Conservation (phyloP, 2,113 vertebrate species). For the Atractosteus spatula region DNA sequence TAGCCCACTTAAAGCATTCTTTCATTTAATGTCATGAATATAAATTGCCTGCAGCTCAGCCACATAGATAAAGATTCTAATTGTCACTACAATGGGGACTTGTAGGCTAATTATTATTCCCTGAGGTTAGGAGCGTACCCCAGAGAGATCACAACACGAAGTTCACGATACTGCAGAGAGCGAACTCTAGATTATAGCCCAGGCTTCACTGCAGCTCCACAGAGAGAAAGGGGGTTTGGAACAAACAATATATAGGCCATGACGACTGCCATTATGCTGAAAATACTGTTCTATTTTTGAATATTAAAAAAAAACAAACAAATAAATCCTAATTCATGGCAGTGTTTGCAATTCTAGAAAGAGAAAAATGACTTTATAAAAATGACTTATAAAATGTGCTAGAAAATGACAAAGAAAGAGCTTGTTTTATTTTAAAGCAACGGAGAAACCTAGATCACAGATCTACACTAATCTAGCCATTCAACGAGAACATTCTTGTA, state of each 20-base stretch:
- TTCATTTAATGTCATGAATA: constrained; percentile 62
- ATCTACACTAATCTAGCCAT: no score
- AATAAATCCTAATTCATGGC: no score
- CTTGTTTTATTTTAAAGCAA: no score
- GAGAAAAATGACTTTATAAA: background rate
- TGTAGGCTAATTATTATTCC: constrained; percentile 67
- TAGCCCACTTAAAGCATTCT: constrained; percentile 61
- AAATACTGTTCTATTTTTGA: no score
- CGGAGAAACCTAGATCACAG: no score
- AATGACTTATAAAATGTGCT: constrained; percentile 49
- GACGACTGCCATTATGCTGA: no score
- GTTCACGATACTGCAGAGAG: constrained; percentile 38
- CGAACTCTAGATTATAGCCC: constrained; percentile 39
- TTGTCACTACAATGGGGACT: constrained; percentile 63
- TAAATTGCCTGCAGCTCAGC: constrained; percentile 59
- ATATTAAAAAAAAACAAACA: no score
- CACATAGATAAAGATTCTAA: constrained; percentile 67
- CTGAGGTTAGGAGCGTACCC: constrained; percentile 49
- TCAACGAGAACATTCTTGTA: no score
- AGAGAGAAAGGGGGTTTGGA: no score
- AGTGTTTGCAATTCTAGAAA: no score
- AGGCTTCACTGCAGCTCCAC: constrained; percentile 42
- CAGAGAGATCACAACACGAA: constrained; percentile 46
- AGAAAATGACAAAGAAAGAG: constrained; percentile 24
- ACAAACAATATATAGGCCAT: no score